A percentile compares a stretch with the other conserved stretches of the same genome.
phyloP scores from a whole-genome alignment of 2,797 vertebrate genomes.

The Amphiprion clarkii region DNA sequence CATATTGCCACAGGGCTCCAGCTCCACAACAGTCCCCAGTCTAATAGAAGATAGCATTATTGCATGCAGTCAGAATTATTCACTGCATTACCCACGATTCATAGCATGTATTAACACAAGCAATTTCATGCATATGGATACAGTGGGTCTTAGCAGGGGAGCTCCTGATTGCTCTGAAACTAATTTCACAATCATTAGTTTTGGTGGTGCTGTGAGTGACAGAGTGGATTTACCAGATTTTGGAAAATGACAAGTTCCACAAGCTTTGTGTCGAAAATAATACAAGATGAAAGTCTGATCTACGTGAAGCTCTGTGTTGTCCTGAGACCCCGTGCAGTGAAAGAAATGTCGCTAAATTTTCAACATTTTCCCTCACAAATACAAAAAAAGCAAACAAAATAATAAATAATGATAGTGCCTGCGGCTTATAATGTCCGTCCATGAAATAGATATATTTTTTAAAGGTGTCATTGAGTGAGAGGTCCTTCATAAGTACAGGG shows the following conservation, averaged over 20 bases:
- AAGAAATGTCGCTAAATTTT: background rate
- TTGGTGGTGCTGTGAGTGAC: constrained; percentile 82
- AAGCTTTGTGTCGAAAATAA: constrained; percentile 64
- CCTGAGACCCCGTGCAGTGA: constrained; percentile 9
- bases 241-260: constrained; percentile 68
- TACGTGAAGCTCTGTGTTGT: constrained; percentile 69
- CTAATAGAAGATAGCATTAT: constrained; percentile 96
- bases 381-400: background rate
- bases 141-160: constrained; percentile 96
- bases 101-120: constrained; percentile 97
- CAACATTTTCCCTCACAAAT: constrained; percentile 3
- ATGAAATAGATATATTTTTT: constrained; percentile 11
- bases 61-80: constrained; percentile 96
- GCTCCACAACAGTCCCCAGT: constrained; percentile 87
- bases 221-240: constrained; percentile 73
- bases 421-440: constrained; percentile 4
- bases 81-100: constrained; percentile 98
- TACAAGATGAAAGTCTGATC: constrained; percentile 76
- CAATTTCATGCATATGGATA: constrained; percentile 99
- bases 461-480: constrained; percentile 11
- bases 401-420: background rate
- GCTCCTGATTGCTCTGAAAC: constrained; percentile 98
- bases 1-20: constrained; percentile 91
- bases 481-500: constrained; percentile 48
- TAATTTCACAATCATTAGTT: constrained; percentile 99